Percentiles rank a stretch among this genome's conserved stretches.
Evolutionary conservation across 2,888 invertebrate genomes (phyloP).

Genomic region (Lacanobia oleracea): DNA sequence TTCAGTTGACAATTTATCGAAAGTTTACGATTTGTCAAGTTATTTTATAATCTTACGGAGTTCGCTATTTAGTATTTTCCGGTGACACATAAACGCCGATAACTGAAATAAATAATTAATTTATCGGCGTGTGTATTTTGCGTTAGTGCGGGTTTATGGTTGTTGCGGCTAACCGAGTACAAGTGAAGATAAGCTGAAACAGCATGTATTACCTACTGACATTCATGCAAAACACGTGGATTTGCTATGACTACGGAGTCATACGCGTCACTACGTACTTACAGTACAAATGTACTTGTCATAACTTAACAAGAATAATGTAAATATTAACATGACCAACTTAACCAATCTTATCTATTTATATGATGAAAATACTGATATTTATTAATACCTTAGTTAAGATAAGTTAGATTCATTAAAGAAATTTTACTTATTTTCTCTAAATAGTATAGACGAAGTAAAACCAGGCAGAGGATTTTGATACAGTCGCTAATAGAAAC

Average conservation of each 20-base stretch:
- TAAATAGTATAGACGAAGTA: too few species aligned
- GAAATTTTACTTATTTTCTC: too few species aligned
- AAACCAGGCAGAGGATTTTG: too few species aligned
- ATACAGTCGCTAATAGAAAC: too few species aligned
- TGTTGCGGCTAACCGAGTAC: not conserved
- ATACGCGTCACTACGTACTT: not conserved
- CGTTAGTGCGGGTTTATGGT: not conserved
- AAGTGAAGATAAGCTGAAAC: not conserved
- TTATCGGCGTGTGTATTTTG: not conserved
- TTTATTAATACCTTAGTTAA: not conserved
- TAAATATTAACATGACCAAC: not conserved
- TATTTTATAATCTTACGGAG: too few species aligned
- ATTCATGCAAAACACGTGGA: conserved; percentile 16
- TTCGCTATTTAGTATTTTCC: too few species aligned
- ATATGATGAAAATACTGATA: not conserved
- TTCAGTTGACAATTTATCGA: too few species aligned
- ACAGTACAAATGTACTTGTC: not conserved
- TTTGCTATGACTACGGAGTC: conserved; percentile 25
- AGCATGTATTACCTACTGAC: too few species aligned
- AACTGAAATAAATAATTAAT: not conserved
- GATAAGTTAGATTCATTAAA: too few species aligned
- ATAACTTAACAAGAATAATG: not conserved
- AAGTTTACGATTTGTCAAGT: too few species aligned
- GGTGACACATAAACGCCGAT: too few species aligned
- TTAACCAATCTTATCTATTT: not conserved